Conservation (phyloP, 2,113 vertebrate species). For the Marcusenius ussheri region DNA sequence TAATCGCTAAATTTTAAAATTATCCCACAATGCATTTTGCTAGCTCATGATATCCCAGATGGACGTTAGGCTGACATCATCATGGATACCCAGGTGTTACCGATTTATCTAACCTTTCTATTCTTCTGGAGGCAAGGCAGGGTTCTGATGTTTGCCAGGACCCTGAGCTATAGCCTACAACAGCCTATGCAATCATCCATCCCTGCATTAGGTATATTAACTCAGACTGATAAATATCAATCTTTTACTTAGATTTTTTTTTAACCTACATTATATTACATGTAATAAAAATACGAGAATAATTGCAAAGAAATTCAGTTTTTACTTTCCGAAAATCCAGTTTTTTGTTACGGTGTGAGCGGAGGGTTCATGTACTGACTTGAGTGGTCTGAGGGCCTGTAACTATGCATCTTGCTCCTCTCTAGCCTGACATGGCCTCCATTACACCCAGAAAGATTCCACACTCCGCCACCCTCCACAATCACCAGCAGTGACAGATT, state of each 20-base stretch:
- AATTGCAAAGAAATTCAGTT: background rate
- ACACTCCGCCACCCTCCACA: background rate
- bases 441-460: background rate
- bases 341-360: background rate
- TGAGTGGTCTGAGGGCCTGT: background rate
- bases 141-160: background rate
- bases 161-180: too few relatives aligned
- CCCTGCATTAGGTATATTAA: background rate
- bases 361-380: background rate
- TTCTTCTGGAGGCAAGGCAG: background rate
- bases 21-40: background rate
- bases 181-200: background rate
- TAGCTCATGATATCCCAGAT: background rate
- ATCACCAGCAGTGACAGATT: background rate
- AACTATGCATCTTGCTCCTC: background rate
- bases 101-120: background rate
- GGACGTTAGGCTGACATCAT: background rate
- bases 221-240: background rate
- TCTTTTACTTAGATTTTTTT: too few relatives aligned
- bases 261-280: background rate
- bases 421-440: background rate
- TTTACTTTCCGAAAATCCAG: background rate
- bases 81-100: background rate
- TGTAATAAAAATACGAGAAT: background rate
- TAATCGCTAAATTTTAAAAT: too few relatives aligned